Evolutionary conservation across 2,797 vertebrate species (phyloP), one percentile per base, ranked within the genome.

Genomic region (Notolepis coatsorum): DNA sequence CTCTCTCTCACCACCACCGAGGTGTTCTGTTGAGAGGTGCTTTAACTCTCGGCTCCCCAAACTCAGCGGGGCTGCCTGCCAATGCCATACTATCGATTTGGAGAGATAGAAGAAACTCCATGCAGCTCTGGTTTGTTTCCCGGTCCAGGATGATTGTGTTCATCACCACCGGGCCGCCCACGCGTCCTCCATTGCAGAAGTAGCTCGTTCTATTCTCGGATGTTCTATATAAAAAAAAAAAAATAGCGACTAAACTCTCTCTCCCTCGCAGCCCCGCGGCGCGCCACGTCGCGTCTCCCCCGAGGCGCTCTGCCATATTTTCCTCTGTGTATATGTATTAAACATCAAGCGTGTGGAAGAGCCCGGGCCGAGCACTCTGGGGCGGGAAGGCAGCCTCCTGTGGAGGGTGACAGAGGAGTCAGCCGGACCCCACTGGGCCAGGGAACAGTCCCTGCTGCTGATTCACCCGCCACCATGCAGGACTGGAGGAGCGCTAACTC

Each of bases 401-500:
- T 73, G 65, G 61, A 78, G 82, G 84, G 87, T 85, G 86, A 89
- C 81, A 61, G 84, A 84, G 84, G 80, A 86, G 86, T 85, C 81
- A 87, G 84, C 79, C 71, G 72, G 80, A 71, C 79, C 85, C 80
- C 77, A 84, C 79, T 66, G 82, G 79, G 78, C n/a, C 82, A 68
- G 39, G 73, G 69, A 80, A 84, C 76, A 76, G 81, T 71, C 83
- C 80, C 85, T 87, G 78, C 81, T 79, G 73, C 82, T 86, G 82
- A 84, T 81, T 84, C 81, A 83, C 85, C 82, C 80, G 73, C 79
- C 79, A 88, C 77, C 79, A 90, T n/a, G n/a, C 80, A 86, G 73
- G 78, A 84, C 80, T 53, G 52, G 73, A n/a, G n/a, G n/a, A 73
- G 80, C 63, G 1, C 80, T 66, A 31, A 52, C 75, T 63, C 71